These are phyloP conservation scores for Phaethon lepturus DNA, from an alignment of 2,113 vertebrate genomes.

Conservation along the genomic window DNA sequence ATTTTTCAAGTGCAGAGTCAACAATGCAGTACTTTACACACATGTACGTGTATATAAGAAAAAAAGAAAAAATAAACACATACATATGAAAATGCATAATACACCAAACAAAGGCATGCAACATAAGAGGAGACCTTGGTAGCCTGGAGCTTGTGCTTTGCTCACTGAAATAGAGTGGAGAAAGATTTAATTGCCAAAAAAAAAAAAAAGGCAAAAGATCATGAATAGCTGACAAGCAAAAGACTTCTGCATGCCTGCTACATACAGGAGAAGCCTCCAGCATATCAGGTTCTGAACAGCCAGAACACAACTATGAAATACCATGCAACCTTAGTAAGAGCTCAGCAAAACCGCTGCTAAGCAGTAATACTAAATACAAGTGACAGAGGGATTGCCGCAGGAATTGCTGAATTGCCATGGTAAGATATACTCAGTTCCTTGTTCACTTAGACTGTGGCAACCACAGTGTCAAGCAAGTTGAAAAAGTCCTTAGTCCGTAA, in stretches of 20 bases:
- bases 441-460: neutral
- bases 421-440: too few relatives aligned
- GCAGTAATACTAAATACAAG: neutral
- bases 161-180: neutral
- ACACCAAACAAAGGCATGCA: neutral
- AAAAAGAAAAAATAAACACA: neutral
- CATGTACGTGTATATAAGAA: rapidly evolving
- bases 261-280: neutral
- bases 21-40: neutral
- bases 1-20: neutral
- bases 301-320: neutral
- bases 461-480: neutral
- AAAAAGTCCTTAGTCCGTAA: rapidly evolving
- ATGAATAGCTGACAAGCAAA: neutral
- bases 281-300: neutral
- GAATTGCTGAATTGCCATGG: neutral
- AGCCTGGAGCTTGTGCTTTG: neutral
- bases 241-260: neutral
- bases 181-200: neutral
- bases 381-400: neutral
- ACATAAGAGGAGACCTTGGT: neutral
- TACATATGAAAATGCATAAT: neutral
- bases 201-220: neutral
- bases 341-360: neutral
- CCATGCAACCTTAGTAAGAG: neutral